Evolutionary conservation across 1,140 invertebrate species (phyloP).

Genomic region (Drosophila gunungcola): DNA sequence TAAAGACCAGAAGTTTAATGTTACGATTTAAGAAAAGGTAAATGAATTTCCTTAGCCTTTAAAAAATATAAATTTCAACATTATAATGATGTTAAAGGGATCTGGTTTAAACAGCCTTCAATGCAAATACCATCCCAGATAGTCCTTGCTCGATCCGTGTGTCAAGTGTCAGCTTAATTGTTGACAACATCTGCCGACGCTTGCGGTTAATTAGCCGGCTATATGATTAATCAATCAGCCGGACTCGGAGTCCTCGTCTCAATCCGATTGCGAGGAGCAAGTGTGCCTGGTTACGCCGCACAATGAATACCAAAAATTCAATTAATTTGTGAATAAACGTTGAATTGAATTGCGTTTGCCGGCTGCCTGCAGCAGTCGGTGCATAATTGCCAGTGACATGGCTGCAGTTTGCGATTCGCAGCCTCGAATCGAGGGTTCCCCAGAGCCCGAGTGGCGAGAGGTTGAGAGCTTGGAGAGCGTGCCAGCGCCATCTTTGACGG

Average conservation of each 20-base stretch:
- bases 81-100: neutral
- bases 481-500: conserved; percentile 79
- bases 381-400: conserved; percentile 79
- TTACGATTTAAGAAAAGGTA: too few relatives aligned
- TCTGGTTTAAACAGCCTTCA: neutral
- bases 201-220: conserved; percentile 71
- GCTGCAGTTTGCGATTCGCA: conserved; percentile 44
- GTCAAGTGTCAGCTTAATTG: conserved; percentile 62
- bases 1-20: too few relatives aligned
- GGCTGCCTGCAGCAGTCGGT: conserved; percentile 27
- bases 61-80: too few relatives aligned
- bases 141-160: conserved; percentile 1
- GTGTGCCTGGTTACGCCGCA: conserved; percentile 26
- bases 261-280: neutral
- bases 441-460: too few relatives aligned
- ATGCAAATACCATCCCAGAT: neutral
- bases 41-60: too few relatives aligned
- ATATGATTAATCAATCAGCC: conserved; percentile 46
- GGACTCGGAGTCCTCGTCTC: neutral
- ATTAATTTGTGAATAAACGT: conserved; percentile 81
- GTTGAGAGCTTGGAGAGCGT: conserved; percentile 43
- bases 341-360: conserved; percentile 72
- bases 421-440: conserved; percentile 12
- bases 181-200: conserved; percentile 58
- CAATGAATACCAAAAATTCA: conserved; percentile 74